Base-by-base conservation (phyloP, 2,888 invertebrate species). In the Dexiosoma caninum region DNA sequence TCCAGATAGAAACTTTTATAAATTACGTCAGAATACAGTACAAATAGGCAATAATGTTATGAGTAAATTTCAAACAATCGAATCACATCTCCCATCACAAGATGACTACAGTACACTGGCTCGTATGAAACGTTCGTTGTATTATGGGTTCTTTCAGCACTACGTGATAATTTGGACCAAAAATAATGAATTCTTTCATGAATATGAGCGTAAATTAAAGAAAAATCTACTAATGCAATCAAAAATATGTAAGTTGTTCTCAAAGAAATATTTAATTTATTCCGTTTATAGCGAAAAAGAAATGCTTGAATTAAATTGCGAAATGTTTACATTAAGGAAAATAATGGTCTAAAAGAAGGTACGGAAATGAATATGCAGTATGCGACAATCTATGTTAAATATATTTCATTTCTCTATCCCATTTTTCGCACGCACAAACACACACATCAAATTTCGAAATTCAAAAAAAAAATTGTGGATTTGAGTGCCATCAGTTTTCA, bases 51-150 rank as follows among this genome's bases (percentile, higher is more conserved):
- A 74, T 35, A 69, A 62, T 59, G 8, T 81, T 14, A 74, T 81
- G 69, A 69, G 30, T 46, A 81, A 81, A 69, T 81, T 81, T 69
- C 81, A 81, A 74, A 23, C 49, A 12, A 67, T 81, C 14, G 69
- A 77, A 70, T 12, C 37, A 7, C 69, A 62, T 9, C 42, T 81
- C 14, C 77, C 81, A 9, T 23, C 40, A 0, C 44, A 42, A 37
- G 30, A 64, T 59, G 77, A 77, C 35, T 74, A 64, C 51, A 64
- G 27, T 5, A 77, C 81, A 12, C 30, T 81, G 67, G 81, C 77
- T 2, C 72, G 81, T 8, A 81, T 81, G 81, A 77, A 81, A 27
- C 81, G 81, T 14, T 64, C 40, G 1, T 44, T 81, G n/a, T 81
- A 77, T 69, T 74, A 77, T 66, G 81, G 81, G 3, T 42, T 72